phyloP scores from a whole-genome alignment of 2,113 vertebrate species.

The Brachyhypopomus gauderio region DNA sequence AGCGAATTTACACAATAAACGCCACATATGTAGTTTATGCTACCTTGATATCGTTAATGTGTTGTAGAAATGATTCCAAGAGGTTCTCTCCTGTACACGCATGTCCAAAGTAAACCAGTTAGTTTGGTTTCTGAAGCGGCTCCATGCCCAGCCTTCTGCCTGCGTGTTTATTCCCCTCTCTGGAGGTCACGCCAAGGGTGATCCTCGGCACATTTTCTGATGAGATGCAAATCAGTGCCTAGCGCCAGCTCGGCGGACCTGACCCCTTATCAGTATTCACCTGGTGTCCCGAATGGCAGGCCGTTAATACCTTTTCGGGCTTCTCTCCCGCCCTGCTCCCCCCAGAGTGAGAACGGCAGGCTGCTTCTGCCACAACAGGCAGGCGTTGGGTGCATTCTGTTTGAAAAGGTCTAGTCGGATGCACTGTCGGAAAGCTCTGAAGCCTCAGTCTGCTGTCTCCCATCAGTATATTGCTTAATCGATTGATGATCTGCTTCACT shows the following conservation, averaged over 20 bases:
- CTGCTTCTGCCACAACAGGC: background rate
- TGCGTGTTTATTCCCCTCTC: background rate
- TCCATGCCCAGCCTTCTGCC: background rate
- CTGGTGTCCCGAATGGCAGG: slow-evolving; percentile 51
- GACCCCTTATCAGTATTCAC: slow-evolving; percentile 38
- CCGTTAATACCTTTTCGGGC: slow-evolving; percentile 45
- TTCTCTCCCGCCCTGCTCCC: slow-evolving; percentile 6
- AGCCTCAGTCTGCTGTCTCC: background rate
- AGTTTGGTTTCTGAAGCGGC: background rate
- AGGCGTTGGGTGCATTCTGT: background rate
- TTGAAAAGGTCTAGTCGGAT: background rate
- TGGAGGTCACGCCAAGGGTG: slow-evolving; percentile 8
- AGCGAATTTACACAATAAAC: too few species aligned
- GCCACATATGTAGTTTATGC: background rate
- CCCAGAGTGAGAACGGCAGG: background rate
- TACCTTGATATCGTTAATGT: background rate
- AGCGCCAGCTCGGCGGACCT: slow-evolving; percentile 33
- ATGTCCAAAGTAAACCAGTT: background rate
- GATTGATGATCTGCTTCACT: background rate
- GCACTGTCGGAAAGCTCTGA: background rate
- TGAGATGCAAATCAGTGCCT: slow-evolving; percentile 57
- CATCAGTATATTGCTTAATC: background rate
- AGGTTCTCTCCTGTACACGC: background rate
- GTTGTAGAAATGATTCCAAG: too few species aligned
- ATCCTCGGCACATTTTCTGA: background rate